These are phyloP conservation scores for Brachirus orientalis DNA, from an alignment of 2,113 vertebrate genomes.

Conservation along the genomic window DNA sequence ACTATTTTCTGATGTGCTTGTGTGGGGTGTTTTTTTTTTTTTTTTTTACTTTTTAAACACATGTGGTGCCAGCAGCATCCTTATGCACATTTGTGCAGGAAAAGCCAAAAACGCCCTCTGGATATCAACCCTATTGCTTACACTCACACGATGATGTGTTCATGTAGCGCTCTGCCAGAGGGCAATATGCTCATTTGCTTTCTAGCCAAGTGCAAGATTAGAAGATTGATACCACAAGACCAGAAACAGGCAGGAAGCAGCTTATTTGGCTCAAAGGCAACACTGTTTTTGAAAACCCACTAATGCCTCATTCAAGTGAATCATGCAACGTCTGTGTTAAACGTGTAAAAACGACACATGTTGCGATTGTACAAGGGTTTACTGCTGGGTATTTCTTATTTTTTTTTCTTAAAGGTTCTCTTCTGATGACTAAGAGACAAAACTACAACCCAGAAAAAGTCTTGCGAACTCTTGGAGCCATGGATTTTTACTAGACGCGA, in stretches of 20 bases:
- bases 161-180: neutral
- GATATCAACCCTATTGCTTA: neutral
- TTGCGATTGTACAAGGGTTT: too few relatives aligned
- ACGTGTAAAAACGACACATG: too few relatives aligned
- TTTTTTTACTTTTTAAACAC: neutral
- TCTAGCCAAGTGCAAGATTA: neutral
- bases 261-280: neutral
- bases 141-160: neutral
- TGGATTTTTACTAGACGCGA: too few relatives aligned
- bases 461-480: too few relatives aligned
- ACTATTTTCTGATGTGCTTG: slow-evolving; percentile 15
- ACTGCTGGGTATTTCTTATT: too few relatives aligned
- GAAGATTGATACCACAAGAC: neutral
- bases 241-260: neutral
- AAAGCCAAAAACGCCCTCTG: neutral
- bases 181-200: neutral
- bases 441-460: too few relatives aligned
- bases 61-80: neutral
- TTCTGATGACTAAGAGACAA: too few relatives aligned
- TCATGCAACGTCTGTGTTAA: neutral
- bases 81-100: neutral
- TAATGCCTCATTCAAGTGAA: neutral
- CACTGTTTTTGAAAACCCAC: neutral
- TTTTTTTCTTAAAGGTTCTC: too few relatives aligned
- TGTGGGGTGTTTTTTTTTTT: neutral